Evolutionary conservation across 2,113 vertebrate species (phyloP).

Genomic region (Pygoscelis adeliae): DNA sequence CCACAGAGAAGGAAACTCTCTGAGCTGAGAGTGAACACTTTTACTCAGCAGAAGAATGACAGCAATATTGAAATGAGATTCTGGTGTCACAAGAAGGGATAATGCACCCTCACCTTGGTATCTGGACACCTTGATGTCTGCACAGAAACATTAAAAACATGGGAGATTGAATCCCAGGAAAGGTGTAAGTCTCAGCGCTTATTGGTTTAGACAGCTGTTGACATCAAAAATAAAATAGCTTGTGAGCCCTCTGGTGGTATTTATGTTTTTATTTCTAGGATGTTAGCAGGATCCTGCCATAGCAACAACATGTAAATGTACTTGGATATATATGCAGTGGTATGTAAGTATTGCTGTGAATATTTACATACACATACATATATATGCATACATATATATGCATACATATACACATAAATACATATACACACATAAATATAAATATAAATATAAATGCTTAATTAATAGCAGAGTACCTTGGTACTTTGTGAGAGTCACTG

Average conservation of each 20-base stretch:
- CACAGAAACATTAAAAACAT: background rate
- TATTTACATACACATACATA: background rate
- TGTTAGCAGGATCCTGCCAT: background rate
- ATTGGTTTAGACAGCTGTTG: background rate
- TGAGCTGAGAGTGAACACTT: background rate
- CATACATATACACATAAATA: background rate
- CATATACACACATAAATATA: background rate
- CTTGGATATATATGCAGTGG: background rate
- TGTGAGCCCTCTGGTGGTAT: slow-evolving; percentile 38
- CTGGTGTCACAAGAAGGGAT: background rate
- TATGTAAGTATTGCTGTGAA: background rate
- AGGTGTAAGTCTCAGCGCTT: background rate
- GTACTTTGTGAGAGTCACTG: background rate
- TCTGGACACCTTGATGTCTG: background rate
- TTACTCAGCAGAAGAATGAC: background rate
- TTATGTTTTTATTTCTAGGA: slow-evolving; percentile 7
- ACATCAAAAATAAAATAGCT: background rate
- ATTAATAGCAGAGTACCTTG: background rate
- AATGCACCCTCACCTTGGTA: background rate
- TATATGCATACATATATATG: background rate
- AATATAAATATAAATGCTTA: background rate
- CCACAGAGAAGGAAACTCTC: background rate
- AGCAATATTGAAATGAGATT: background rate
- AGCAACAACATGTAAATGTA: background rate
- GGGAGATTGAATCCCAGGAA: background rate